Conservation (phyloP, 2,888 invertebrate species). For the Leptothorax acervorum region DNA sequence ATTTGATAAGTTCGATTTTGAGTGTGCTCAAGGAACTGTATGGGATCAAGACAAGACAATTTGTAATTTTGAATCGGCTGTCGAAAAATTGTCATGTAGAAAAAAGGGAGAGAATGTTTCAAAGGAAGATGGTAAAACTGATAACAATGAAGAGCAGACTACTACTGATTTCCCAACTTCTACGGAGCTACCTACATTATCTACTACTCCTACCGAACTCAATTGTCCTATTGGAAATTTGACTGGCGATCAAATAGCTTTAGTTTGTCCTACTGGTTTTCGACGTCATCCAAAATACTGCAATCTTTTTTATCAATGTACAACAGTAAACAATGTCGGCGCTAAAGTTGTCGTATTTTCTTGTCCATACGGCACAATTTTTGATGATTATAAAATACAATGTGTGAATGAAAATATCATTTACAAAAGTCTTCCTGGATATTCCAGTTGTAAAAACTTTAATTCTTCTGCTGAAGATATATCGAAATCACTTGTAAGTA, state of each 20-base stretch:
- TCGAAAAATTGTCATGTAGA: too few relatives aligned
- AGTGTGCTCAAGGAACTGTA: too few relatives aligned
- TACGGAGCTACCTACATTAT: not conserved
- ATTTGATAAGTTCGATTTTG: too few relatives aligned
- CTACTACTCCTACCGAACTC: slow-evolving; percentile 21
- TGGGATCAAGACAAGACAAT: too few relatives aligned
- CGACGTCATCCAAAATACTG: slow-evolving; percentile 87
- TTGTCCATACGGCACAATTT: slow-evolving; percentile 92
- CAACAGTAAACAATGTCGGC: slow-evolving; percentile 88
- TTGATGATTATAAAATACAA: slow-evolving; percentile 89
- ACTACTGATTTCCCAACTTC: not conserved
- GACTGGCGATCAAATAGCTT: slow-evolving; percentile 89
- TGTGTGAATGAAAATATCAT: slow-evolving; percentile 86
- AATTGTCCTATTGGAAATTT: slow-evolving; percentile 81
- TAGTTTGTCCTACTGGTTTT: slow-evolving; percentile 93
- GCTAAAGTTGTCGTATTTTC: slow-evolving; percentile 90
- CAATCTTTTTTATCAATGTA: slow-evolving; percentile 93
- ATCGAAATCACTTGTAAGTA: slow-evolving; percentile 16
- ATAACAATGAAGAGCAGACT: too few relatives aligned
- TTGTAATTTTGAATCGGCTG: too few relatives aligned
- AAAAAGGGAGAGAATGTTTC: too few relatives aligned
- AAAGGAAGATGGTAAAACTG: too few relatives aligned
- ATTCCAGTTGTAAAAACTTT: not conserved
- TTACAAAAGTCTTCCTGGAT: not conserved
- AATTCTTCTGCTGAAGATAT: not conserved